Conservation (phyloP, 1,140 invertebrate species). For the Glomeris maerens region DNA sequence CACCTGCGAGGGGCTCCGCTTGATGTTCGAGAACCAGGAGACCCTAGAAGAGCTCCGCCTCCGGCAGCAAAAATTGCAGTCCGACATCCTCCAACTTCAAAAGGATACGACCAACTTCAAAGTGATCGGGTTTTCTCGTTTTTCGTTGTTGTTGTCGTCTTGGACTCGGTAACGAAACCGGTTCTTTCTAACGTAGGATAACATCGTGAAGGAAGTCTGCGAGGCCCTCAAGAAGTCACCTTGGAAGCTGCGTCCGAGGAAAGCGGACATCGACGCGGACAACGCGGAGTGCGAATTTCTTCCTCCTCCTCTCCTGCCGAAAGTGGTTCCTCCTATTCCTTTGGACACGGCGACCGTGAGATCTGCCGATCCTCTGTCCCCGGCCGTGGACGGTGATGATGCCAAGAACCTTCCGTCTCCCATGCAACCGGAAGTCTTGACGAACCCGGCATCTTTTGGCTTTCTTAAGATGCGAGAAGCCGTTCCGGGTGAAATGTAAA, state of each 20-base stretch:
- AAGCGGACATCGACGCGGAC: constrained; percentile 41
- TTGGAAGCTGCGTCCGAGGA: constrained; percentile 50
- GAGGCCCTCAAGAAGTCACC: constrained; percentile 50
- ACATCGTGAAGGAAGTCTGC: constrained; percentile 48
- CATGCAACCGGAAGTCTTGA: constrained; percentile 15
- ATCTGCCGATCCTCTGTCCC: constrained; percentile 15
- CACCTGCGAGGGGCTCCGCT: constrained; percentile 46
- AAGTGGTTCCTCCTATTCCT: constrained; percentile 1
- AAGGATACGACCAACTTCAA: constrained; percentile 50
- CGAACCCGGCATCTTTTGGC: neutral
- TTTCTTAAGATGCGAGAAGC: too few species aligned
- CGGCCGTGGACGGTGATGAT: constrained; percentile 11
- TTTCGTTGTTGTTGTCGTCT: neutral
- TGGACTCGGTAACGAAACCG: neutral
- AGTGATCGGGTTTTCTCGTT: constrained; percentile 27
- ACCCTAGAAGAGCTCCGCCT: constrained; percentile 46
- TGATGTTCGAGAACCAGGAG: constrained; percentile 40
- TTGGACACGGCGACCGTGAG: neutral
- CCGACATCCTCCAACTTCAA: constrained; percentile 42
- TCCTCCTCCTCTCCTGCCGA: constrained; percentile 12
- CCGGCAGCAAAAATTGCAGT: constrained; percentile 40
- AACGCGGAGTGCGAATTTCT: constrained; percentile 24
- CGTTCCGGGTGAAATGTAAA: too few species aligned
- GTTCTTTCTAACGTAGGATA: constrained; percentile 39
- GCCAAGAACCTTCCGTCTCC: constrained; percentile 16